phyloP scores from a whole-genome alignment of 2,797 vertebrate species.

The Xenopus petersii region DNA sequence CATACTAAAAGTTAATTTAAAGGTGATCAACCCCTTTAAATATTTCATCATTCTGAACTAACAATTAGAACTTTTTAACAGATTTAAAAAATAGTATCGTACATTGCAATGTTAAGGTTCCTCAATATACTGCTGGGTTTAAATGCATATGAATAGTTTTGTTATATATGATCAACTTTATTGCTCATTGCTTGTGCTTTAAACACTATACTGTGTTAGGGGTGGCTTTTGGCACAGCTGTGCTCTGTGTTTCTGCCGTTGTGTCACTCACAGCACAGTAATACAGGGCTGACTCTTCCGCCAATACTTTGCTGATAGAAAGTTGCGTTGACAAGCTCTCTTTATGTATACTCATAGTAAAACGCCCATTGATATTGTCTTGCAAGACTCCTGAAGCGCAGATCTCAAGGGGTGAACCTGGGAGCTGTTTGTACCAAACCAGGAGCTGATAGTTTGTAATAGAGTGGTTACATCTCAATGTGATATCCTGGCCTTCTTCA shows the following conservation, averaged over 20 bases:
- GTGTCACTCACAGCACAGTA: slow-evolving; percentile 50
- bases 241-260: slow-evolving; percentile 19
- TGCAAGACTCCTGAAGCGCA: neutral
- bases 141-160: too few species aligned
- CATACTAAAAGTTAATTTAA: too few species aligned
- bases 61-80: too few species aligned
- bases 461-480: neutral
- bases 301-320: neutral
- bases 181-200: neutral
- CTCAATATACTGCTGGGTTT: too few species aligned
- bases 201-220: neutral
- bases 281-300: slow-evolving; percentile 46
- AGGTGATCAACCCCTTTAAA: too few species aligned
- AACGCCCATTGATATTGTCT: neutral
- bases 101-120: too few species aligned
- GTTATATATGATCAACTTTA: too few species aligned
- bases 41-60: too few species aligned
- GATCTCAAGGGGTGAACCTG: neutral
- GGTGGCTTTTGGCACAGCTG: slow-evolving; percentile 28
- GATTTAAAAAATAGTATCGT: too few species aligned
- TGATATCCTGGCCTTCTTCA: slow-evolving; percentile 2
- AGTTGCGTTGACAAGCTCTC: neutral
- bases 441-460: slow-evolving; percentile 1
- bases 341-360: slow-evolving; percentile 14
- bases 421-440: slow-evolving; percentile 17